These are phyloP conservation scores for Xiphias gladius DNA, from an alignment of 2,113 vertebrate genomes.

Conservation along the genomic window DNA sequence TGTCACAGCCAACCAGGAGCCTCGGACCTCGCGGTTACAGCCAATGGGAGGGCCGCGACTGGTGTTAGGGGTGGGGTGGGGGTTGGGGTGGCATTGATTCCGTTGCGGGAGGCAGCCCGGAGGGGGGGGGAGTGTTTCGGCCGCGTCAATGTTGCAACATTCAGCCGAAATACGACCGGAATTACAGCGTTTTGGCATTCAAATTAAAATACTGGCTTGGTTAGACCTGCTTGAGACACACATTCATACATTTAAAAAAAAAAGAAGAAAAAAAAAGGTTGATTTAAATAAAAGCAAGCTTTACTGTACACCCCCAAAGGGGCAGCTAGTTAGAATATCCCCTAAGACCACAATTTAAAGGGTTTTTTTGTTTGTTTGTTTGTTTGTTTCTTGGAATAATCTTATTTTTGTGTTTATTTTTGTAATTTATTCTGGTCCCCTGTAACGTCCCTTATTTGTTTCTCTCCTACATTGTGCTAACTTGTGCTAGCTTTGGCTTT, in stretches of 20 bases:
- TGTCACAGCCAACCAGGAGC: slow-evolving; percentile 62
- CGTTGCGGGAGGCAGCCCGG: slow-evolving; percentile 65
- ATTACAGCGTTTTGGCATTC: background rate
- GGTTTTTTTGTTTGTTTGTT: too few species aligned
- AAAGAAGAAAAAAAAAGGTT: too few species aligned
- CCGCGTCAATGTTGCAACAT: background rate
- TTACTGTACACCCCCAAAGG: background rate
- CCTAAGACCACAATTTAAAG: too few species aligned
- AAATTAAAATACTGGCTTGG: background rate
- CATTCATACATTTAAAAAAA: too few species aligned
- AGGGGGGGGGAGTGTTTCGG: slow-evolving; percentile 21
- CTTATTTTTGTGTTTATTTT: too few species aligned
- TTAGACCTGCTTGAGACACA: background rate
- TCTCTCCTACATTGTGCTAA: too few species aligned
- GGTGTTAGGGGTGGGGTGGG: slow-evolving; percentile 50
- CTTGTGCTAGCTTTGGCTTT: too few species aligned
- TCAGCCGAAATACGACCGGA: slow-evolving; percentile 10
- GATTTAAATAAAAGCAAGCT: background rate
- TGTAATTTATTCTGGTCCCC: too few species aligned
- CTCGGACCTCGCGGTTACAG: background rate
- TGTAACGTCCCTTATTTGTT: too few species aligned
- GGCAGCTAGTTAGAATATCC: too few species aligned
- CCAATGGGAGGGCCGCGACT: slow-evolving; percentile 59
- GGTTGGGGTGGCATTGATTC: slow-evolving; percentile 63
- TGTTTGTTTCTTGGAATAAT: too few species aligned